Percentiles rank a stretch among this genome's conserved stretches.
phyloP scores from a whole-genome alignment of 2,113 vertebrate genomes.

The Tragelaphus strepsiceros region DNA sequence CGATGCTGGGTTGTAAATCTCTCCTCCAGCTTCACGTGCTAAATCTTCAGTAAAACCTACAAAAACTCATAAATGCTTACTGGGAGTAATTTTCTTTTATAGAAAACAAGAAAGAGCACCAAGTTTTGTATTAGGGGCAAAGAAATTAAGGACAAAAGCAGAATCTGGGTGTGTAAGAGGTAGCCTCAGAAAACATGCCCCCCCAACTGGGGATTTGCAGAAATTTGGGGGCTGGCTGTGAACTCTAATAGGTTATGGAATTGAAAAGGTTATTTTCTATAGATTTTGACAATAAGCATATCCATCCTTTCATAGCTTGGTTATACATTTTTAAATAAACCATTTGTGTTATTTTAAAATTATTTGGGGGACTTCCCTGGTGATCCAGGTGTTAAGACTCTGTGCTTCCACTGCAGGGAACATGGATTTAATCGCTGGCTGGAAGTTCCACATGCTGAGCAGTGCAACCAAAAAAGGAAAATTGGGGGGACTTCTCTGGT shows the following conservation, averaged over 20 bases:
- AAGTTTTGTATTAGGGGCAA: neutral
- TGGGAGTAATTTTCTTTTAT: neutral
- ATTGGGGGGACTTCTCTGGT: neutral
- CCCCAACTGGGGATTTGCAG: neutral
- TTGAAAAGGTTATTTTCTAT: neutral
- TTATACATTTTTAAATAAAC: neutral
- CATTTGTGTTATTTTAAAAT: neutral
- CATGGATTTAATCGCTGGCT: neutral
- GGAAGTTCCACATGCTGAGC: neutral
- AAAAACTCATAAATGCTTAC: neutral
- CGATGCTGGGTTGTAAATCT: neutral
- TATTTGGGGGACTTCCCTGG: neutral
- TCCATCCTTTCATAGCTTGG: neutral
- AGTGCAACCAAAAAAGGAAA: neutral
- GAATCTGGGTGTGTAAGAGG: neutral
- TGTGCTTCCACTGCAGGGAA: neutral
- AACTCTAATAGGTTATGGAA: neutral
- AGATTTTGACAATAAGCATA: neutral
- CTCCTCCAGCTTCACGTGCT: neutral
- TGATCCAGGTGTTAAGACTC: neutral
- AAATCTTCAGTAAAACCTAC: neutral
- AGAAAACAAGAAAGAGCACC: neutral
- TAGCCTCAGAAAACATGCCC: neutral
- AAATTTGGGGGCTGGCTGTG: neutral
- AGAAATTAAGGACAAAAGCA: neutral